Conservation (phyloP, 2,888 invertebrate genomes). For the Diarsia mendica region DNA sequence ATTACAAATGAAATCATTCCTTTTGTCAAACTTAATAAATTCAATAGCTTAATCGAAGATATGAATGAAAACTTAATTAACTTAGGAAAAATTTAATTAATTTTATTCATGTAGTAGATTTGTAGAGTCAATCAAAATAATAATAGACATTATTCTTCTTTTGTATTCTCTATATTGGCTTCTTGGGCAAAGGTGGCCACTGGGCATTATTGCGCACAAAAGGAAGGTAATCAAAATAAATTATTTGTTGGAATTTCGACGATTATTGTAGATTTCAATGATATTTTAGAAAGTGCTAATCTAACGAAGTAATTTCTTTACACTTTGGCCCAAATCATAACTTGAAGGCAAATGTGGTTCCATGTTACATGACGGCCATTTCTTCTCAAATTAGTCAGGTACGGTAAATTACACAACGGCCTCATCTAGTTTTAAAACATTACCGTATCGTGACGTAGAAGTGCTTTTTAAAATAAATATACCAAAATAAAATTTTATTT, state of each 20-base stretch:
- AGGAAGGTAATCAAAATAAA: constrained; percentile 32
- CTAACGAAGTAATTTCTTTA: constrained; percentile 17
- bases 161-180: constrained; percentile 47
- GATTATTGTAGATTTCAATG: constrained; percentile 26
- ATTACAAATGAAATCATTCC: constrained; percentile 39
- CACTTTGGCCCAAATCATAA: constrained; percentile 3
- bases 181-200: constrained; percentile 13
- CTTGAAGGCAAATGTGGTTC: constrained; percentile 7
- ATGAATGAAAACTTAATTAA: constrained; percentile 57
- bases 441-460: not conserved
- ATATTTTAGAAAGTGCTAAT: constrained; percentile 49
- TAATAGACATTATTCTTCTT: constrained; percentile 19
- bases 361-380: not conserved
- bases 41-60: constrained; percentile 50
- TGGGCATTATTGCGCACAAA: constrained; percentile 30
- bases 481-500: too few species aligned
- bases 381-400: not conserved
- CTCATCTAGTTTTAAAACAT: not conserved
- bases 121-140: constrained; percentile 26
- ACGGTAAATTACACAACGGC: not conserved
- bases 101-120: constrained; percentile 48
- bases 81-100: constrained; percentile 49
- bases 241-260: constrained; percentile 36
- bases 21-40: constrained; percentile 54
- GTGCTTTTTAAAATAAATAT: too few species aligned